phyloP scores from a whole-genome alignment of 2,113 vertebrate genomes.

The Cyrtonyx montezumae region DNA sequence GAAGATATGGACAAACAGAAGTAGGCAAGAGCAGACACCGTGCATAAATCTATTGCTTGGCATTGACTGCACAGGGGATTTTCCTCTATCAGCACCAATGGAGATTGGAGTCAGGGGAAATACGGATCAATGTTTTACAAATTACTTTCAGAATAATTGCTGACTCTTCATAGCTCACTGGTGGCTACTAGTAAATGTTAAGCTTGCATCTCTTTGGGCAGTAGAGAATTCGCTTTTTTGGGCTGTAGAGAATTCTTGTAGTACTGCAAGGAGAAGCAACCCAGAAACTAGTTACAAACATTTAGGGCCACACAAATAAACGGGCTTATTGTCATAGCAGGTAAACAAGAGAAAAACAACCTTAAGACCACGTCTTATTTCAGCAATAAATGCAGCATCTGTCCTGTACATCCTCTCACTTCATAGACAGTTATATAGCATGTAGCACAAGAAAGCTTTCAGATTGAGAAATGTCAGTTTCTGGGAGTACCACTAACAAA shows the following conservation, averaged over 20 bases:
- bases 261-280: background rate
- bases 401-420: background rate
- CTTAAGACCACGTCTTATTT: background rate
- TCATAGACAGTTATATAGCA: background rate
- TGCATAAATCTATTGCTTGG: slow-evolving; percentile 10
- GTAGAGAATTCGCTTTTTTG: slow-evolving; percentile 38
- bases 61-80: background rate
- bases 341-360: background rate
- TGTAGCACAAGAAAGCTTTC: background rate
- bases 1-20: background rate
- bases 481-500: rapidly evolving
- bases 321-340: background rate
- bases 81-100: background rate
- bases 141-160: slow-evolving; percentile 66
- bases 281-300: background rate
- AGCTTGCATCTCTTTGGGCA: slow-evolving; percentile 28
- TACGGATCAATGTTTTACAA: slow-evolving; percentile 48
- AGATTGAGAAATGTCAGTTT: background rate
- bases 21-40: background rate
- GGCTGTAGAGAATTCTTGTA: slow-evolving; percentile 18
- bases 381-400: background rate
- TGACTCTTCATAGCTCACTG: slow-evolving; percentile 64
- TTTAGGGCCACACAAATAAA: background rate
- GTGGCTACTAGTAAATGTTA: slow-evolving; percentile 54
- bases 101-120: background rate